phyloP scores from a whole-genome alignment of 2,113 vertebrate genomes.

The Climacteris rufus region DNA sequence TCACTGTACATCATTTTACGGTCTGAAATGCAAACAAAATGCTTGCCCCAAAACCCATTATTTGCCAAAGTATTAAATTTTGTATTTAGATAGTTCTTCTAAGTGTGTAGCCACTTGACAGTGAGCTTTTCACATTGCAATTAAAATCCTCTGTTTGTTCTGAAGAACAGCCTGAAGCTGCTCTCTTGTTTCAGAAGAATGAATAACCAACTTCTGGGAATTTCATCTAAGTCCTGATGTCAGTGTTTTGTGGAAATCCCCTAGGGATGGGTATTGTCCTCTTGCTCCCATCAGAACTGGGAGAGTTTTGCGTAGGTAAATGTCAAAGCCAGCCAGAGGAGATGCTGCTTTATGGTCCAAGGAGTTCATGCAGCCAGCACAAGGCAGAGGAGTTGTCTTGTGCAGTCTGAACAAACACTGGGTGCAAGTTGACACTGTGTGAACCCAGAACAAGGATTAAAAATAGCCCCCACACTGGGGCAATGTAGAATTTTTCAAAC shows the following conservation, averaged over 20 bases:
- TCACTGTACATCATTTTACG: not conserved
- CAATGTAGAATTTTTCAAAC: not conserved
- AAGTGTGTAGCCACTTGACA: not conserved
- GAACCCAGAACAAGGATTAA: not conserved
- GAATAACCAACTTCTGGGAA: not conserved
- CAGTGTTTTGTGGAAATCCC: not conserved
- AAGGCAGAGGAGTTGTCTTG: not conserved
- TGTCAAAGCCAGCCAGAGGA: not conserved
- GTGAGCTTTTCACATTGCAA: not conserved
- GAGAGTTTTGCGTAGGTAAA: not conserved
- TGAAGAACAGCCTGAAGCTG: not conserved
- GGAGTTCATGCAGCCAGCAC: not conserved
- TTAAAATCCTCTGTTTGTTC: not conserved
- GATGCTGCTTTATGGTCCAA: not conserved
- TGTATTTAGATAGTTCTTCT: not conserved
- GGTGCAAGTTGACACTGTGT: not conserved
- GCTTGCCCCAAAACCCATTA: not conserved
- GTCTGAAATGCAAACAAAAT: not conserved
- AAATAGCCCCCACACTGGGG: not conserved
- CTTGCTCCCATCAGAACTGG: not conserved
- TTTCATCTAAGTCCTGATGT: not conserved
- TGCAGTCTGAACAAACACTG: not conserved
- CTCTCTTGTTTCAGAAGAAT: not conserved
- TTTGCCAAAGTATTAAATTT: not conserved
- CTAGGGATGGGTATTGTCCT: not conserved